A percentile compares a stretch with the other conserved stretches of the same genome.
Evolutionary conservation across 2,113 vertebrate genomes (phyloP).

Genomic region (Orcinus orca): DNA sequence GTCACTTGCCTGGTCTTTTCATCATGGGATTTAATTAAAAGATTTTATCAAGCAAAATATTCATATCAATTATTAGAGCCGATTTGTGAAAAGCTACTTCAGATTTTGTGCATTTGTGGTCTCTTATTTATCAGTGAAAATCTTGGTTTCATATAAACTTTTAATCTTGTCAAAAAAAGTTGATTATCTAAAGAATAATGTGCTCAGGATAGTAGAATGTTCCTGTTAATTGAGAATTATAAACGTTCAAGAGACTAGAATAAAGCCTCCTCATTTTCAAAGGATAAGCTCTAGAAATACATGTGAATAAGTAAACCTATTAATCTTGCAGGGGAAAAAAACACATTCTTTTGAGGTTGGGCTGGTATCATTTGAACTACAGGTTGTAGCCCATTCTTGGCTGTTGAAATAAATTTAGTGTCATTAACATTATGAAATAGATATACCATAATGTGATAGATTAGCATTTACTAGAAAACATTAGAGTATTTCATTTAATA

Average conservation of each 20-base stretch:
- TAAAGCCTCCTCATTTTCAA: neutral
- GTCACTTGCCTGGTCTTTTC: neutral
- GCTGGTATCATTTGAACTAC: neutral
- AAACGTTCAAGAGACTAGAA: slow-evolving; percentile 13
- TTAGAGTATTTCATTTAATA: neutral
- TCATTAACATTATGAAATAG: neutral
- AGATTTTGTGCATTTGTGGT: neutral
- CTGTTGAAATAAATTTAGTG: neutral
- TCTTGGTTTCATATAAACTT: neutral
- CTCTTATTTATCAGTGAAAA: neutral
- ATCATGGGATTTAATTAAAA: neutral
- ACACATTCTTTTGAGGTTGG: neutral
- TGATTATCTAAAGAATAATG: neutral
- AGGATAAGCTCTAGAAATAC: neutral
- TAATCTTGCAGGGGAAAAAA: neutral
- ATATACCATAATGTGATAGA: neutral
- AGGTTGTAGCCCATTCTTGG: neutral
- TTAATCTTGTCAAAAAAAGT: neutral
- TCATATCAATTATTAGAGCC: neutral
- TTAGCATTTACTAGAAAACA: neutral
- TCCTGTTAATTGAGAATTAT: neutral
- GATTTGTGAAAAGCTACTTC: neutral
- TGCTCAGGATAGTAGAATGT: neutral
- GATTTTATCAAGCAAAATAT: slow-evolving; percentile 3
- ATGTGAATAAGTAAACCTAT: neutral